Percentiles rank a stretch among this genome's conserved stretches.
Evolutionary conservation across 2,113 vertebrate genomes (phyloP).

Genomic region (Nannospalax galili): DNA sequence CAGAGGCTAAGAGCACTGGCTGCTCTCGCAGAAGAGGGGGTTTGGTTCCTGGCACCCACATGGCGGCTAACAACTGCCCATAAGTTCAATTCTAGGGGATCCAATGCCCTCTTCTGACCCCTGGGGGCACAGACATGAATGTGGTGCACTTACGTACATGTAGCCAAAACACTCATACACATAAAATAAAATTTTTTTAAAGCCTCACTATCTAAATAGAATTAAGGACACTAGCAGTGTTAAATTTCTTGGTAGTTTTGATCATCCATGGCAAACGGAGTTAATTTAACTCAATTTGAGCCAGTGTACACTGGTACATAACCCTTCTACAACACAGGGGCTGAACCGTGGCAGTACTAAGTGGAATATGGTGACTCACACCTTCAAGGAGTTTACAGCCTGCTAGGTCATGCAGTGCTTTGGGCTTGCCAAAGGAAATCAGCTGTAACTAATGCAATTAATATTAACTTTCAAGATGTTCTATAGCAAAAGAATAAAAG

Average conservation of each 20-base stretch:
- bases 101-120: no score
- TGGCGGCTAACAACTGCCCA: no score
- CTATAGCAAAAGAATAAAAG: constrained; percentile 35
- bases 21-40: no score
- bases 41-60: no score
- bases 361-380: neutral
- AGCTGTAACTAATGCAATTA: constrained; percentile 32
- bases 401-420: neutral
- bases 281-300: neutral
- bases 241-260: constrained; percentile 23
- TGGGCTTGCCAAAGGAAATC: constrained; percentile 39
- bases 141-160: no score
- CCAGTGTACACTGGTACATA: neutral
- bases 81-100: no score
- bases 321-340: neutral
- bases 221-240: neutral
- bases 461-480: constrained; percentile 28
- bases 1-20: no score
- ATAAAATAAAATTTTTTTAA: neutral
- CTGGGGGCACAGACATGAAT: no score
- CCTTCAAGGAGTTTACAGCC: neutral
- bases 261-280: constrained; percentile 20
- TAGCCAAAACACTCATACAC: no score
- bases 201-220: constrained; percentile 31
- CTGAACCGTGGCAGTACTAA: neutral